Evolutionary conservation across 1,140 invertebrate genomes (phyloP), one percentile per base, ranked within the genome.

Genomic region (Paracyclopina nana): DNA sequence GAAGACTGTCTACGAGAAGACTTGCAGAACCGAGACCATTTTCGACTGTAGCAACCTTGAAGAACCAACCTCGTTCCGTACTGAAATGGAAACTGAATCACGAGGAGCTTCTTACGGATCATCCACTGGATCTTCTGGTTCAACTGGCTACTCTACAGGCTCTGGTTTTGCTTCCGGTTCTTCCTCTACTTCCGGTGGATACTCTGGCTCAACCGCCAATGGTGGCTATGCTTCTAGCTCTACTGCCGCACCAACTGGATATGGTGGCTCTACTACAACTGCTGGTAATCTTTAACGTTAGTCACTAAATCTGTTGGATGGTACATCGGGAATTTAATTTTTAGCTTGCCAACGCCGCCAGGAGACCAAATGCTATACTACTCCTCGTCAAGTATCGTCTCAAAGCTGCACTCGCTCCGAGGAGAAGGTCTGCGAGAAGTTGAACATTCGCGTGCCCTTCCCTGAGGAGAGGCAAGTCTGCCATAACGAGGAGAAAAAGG

Each of bases 301-400:
- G n/a, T n/a, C n/a, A n/a, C n/a, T n/a, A n/a, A n/a, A n/a, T n/a
- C n/a, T n/a, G n/a, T n/a, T n/a, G n/a, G n/a, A n/a, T n/a, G n/a
- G n/a, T n/a, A n/a, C n/a, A n/a, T n/a, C n/a, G n/a, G n/a, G n/a
- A n/a, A n/a, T n/a, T n/a, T n/a, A n/a, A n/a, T n/a, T n/a, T n/a
- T n/a, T 44, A n/a, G 42, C 24, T 3, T 44, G 42, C 24, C 16
- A 44, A 14, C 16, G 24, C 5, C 24, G 16, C 24, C 16, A 18
- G 12, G 42, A 18, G 42, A 44, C 42, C 16, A 44, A 44, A 44
- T 44, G 42, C 14, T 44, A 44, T 22, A 24, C 16, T 44, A 44
- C 42, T 44, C 42, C 42, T 12, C 42, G 42, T 24, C 16, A 14
- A 6, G 24, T 44, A 24, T 18, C n/a, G 5, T 14, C 24, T 14